Evolutionary conservation across 2,888 invertebrate species (phyloP).

Genomic region (Cryptus armator): DNA sequence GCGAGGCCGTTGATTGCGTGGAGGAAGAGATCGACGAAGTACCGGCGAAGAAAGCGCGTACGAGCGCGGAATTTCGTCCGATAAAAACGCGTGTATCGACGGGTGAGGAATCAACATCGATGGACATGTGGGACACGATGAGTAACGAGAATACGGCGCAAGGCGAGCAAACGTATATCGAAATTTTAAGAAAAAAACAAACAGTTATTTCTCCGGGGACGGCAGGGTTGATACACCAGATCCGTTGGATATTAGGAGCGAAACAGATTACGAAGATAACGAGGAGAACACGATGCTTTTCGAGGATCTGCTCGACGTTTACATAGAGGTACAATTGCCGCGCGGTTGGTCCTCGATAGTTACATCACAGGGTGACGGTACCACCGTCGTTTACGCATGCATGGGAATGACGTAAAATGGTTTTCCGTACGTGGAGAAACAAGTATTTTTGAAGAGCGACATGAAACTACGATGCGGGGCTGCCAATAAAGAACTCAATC

Average conservation of each 20-base stretch:
- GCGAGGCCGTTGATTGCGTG: constrained; percentile 47
- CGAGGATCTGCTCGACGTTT: constrained; percentile 81
- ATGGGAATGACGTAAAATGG: constrained; percentile 78
- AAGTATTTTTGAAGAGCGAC: constrained; percentile 81
- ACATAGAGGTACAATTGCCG: constrained; percentile 80
- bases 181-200: constrained; percentile 5
- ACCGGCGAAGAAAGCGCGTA: constrained; percentile 8
- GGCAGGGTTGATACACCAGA: constrained; percentile 26
- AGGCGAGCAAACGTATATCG: constrained; percentile 25
- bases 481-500: constrained; percentile 78
- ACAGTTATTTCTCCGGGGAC: constrained; percentile 30
- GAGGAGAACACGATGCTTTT: constrained; percentile 77
- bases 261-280: constrained; percentile 56
- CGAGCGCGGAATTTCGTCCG: constrained; percentile 26
- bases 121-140: constrained; percentile 66
- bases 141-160: constrained; percentile 54
- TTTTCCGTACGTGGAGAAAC: constrained; percentile 81
- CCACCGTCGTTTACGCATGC: constrained; percentile 80
- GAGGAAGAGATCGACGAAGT: constrained; percentile 51
- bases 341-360: constrained; percentile 80
- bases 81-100: constrained; percentile 32
- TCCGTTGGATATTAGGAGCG: constrained; percentile 37
- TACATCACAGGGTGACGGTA: constrained; percentile 79
- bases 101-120: constrained; percentile 62
- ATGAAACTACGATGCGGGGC: constrained; percentile 79